Base-by-base conservation (phyloP, 2,797 vertebrate species). In the Halcyon leucocephala region DNA sequence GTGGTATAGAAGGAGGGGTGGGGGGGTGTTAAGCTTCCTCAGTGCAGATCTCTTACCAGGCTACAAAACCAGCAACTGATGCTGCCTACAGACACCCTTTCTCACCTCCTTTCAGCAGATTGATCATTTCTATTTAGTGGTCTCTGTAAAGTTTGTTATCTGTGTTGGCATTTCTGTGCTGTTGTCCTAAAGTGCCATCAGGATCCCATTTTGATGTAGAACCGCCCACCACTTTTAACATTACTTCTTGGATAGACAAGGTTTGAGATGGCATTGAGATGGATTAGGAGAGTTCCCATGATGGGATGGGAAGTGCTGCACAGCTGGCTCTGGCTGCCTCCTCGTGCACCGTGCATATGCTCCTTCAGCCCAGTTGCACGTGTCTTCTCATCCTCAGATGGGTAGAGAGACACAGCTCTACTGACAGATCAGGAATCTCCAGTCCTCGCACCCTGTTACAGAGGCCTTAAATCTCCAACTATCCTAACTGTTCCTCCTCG, bases 271-370 rank as follows among this genome's bases (percentile, higher is more conserved):
- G 41, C 58, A 64, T 54, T 51, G 48, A 31, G 70, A 22, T 0
- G 57, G 39, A 48, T 39, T 15, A n/a, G 21, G 25, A 65, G 26
- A 29, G 64, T 58, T 66, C 24, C 39, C 26, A 10, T 54, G 14
- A 4, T 0, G 3, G 86, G 39, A 62, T 2, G 7, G 21, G 22
- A 88, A n/a, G 11, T 24, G 28, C 25, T 3, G 18, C 4, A 35
- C 42, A 52, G 55, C 69, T 0, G 1, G 52, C 19, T 42, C 64
- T 67, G 61, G 31, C 37, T 20, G 89, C 39, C 22, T 41, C 26
- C 37, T 67, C 0, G 0, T 22, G 16, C n/a, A 2, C 29, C 0
- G 1, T 37, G 22, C 13, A 1, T 7, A 0, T 10, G 5, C 21
- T 93, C 52, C 54, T 9, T 61, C 44, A 83, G 74, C 33, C 25